Percentiles rank a stretch among this genome's conserved stretches.
Evolutionary conservation across 2,797 vertebrate species (phyloP).

Genomic region (Epinephelus malabaricus): DNA sequence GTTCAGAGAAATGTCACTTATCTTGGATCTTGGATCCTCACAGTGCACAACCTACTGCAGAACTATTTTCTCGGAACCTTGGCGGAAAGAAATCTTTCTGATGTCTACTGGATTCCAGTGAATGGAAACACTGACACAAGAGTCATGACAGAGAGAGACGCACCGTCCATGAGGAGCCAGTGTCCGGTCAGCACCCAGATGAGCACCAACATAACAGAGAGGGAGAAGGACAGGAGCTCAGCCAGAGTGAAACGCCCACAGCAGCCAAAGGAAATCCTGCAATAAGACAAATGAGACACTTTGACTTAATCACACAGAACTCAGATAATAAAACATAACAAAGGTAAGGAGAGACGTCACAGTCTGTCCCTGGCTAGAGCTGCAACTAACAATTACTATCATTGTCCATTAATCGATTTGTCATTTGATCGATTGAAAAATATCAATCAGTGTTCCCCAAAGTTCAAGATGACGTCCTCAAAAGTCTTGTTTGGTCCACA

Average conservation of each 20-base stretch:
- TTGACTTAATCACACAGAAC: background rate
- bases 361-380: too few relatives aligned
- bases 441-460: too few relatives aligned
- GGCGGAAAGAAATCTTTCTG: background rate
- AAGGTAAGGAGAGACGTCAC: background rate
- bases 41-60: background rate
- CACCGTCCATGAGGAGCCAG: slow-evolving; percentile 99
- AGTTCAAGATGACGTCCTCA: too few relatives aligned
- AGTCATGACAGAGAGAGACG: slow-evolving; percentile 51
- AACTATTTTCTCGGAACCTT: background rate
- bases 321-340: background rate
- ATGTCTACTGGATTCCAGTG: background rate
- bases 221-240: slow-evolving; percentile 96
- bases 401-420: too few relatives aligned
- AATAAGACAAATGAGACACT: background rate
- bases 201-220: slow-evolving; percentile 97
- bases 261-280: slow-evolving; percentile 98
- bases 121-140: background rate
- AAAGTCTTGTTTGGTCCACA: too few relatives aligned
- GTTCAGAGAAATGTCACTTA: background rate
- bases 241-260: slow-evolving; percentile 99
- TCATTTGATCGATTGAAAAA: too few relatives aligned
- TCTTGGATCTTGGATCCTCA: background rate
- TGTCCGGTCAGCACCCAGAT: slow-evolving; percentile 99
- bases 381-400: too few relatives aligned